Conservation (phyloP, 2,797 vertebrate species). For the Rhyacichthys aspro region DNA sequence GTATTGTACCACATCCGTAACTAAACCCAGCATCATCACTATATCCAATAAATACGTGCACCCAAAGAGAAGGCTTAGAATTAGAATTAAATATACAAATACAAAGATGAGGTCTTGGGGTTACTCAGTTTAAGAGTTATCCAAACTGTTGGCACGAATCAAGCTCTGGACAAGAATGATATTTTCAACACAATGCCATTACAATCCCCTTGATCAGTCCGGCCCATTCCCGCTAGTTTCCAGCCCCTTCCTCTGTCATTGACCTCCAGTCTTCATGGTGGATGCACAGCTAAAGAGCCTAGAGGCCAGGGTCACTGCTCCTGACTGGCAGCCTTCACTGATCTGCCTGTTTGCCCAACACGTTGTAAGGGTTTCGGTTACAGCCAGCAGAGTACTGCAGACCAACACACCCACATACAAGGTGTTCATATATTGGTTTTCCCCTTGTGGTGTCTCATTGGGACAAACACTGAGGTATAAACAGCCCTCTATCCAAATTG, state of each 20-base stretch:
- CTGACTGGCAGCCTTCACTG: conserved; percentile 89
- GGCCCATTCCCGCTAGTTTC: conserved; percentile 12
- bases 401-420: conserved; percentile 18
- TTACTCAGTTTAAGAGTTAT: conserved; percentile 4
- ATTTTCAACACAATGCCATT: not conserved
- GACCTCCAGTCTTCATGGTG: conserved; percentile 86
- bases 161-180: no score
- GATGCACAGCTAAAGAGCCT: conserved; percentile 84
- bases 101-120: conserved; percentile 7
- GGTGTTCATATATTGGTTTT: conserved; percentile 15
- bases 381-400: conserved; percentile 84
- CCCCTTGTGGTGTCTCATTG: conserved; percentile 21
- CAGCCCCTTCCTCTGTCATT: conserved; percentile 56
- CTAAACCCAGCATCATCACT: conserved; percentile 32
- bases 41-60: conserved; percentile 45
- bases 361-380: conserved; percentile 86
- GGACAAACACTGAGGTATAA: conserved; percentile 19
- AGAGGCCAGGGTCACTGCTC: conserved; percentile 84
- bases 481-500: conserved; percentile 12
- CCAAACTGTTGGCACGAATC: no score
- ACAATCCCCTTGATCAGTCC: conserved; percentile 2
- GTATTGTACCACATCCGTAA: conserved; percentile 46
- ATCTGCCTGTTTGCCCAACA: conserved; percentile 79
- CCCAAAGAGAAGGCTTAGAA: conserved; percentile 8
- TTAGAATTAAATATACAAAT: conserved; percentile 33